These are phyloP conservation scores for Ameiurus melas DNA, from an alignment of 2,113 vertebrate species.

Conservation along the genomic window DNA sequence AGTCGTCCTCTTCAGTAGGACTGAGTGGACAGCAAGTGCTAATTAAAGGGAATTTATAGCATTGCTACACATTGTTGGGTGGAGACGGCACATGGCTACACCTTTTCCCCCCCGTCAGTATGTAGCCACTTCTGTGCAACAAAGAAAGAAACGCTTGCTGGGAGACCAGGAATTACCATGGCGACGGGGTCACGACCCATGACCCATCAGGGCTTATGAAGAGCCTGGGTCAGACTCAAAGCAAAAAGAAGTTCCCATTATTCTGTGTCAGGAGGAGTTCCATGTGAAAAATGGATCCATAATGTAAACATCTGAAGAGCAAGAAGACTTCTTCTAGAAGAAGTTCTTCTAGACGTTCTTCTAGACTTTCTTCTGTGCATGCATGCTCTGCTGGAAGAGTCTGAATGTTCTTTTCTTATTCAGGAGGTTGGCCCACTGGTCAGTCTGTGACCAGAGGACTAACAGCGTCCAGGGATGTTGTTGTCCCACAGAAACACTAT, in stretches of 20 bases:
- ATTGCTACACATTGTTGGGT: slow-evolving; percentile 1
- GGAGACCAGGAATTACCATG: slow-evolving; percentile 59
- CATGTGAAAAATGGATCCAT: slow-evolving; percentile 58
- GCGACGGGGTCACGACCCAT: slow-evolving; percentile 65
- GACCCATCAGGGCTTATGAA: slow-evolving; percentile 58
- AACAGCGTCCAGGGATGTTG: too few relatives aligned
- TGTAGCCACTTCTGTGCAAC: slow-evolving; percentile 39
- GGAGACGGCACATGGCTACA: slow-evolving; percentile 16
- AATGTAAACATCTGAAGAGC: not conserved
- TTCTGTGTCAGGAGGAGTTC: slow-evolving; percentile 46
- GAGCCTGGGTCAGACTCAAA: slow-evolving; percentile 50
- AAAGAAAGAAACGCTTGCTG: slow-evolving; percentile 60
- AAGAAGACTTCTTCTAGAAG: not conserved
- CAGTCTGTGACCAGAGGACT: too few relatives aligned
- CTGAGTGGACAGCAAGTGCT: slow-evolving; percentile 29
- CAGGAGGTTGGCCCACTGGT: not conserved
- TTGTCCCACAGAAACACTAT: too few relatives aligned
- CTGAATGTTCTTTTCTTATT: not conserved
- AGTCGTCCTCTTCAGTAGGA: not conserved
- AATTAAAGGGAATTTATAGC: slow-evolving; percentile 38
- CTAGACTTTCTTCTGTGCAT: too few relatives aligned
- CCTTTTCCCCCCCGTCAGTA: not conserved
- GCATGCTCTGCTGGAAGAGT: not conserved
- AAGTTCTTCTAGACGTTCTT: too few relatives aligned
- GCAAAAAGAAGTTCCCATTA: slow-evolving; percentile 37